Evolutionary conservation across 2,888 invertebrate genomes (phyloP), one percentile per base, ranked within the genome.

Genomic region (Cerastis rubricosa): DNA sequence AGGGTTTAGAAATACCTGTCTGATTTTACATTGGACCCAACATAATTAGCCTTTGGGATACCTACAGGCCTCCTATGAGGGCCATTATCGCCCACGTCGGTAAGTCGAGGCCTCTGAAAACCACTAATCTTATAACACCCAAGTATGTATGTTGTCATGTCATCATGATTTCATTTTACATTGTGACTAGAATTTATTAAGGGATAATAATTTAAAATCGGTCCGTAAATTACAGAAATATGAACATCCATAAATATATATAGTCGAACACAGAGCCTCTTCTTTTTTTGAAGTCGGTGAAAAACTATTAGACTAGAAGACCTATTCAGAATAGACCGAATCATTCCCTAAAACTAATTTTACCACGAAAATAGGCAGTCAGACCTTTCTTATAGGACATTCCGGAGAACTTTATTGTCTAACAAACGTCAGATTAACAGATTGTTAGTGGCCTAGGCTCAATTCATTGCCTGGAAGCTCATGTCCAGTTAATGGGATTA

Each of bases 371-470:
- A 74, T 49, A 57, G 74, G 57, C 67, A 11, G 17, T 59, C 35
- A 64, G 47, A 64, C 57, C 66, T 66, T 73, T 22, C 66, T 59
- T 54, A 61, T 7, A 49, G 70, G 59, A 65, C 76, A 59, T 85
- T 85, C 70, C 61, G 19, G 57, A 54, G 64, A 59, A 69, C 51
- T 77, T 59, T 77, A 80, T 69, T 83, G 78, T 74, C 64, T 65
- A 75, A 75, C 83, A 75, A 78, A 76, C 14, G 85, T 85, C 85
- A 80, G 81, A 83, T 83, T 85, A 85, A 76, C 64, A 19, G 68
- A 74, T 74, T 74, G 49, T 83, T 80, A 78, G 71, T 67, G 68
- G 72, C 22, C 71, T 77, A 77, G 83, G 65, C 64, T 51, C 65
- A 65, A 70, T 74, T 78, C 76, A 85, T 49, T 69, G 85, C 54